A percentile compares a stretch with the other conserved stretches of the same genome.
These are phyloP conservation scores for Oreochromis aureus DNA, from an alignment of 2,113 vertebrate species.

Conservation along the genomic window DNA sequence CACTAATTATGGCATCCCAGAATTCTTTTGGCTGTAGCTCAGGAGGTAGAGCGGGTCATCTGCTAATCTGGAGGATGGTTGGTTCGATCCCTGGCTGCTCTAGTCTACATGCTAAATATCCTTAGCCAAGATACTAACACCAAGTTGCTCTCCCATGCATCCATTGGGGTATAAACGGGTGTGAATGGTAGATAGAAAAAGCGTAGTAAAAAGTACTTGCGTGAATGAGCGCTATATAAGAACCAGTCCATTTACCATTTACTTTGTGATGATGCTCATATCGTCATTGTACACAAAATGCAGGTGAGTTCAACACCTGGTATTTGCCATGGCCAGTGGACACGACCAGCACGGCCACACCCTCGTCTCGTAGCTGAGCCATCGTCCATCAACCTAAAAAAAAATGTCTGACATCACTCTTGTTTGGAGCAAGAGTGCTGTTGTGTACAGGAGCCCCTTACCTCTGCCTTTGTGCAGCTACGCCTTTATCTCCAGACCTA, in stretches of 20 bases:
- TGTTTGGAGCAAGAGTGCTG: not conserved
- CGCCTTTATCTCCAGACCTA: conserved; percentile 13
- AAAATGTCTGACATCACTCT: not conserved
- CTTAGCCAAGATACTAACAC: not conserved
- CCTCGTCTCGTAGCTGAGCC: conserved; percentile 80
- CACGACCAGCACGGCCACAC: conserved; percentile 83
- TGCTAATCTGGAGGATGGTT: not conserved
- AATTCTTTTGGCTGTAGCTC: conserved; percentile 60
- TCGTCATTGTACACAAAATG: conserved; percentile 92
- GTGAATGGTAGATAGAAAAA: not conserved
- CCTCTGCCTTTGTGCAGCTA: conserved; percentile 13
- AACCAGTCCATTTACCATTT: not conserved
- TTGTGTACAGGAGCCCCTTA: not conserved
- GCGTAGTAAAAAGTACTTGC: not conserved
- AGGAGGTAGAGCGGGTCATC: not conserved
- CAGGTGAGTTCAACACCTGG: conserved; percentile 79
- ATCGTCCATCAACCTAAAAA: conserved; percentile 57
- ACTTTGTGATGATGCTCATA: conserved; percentile 78
- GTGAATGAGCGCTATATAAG: not conserved
- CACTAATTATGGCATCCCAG: conserved; percentile 80
- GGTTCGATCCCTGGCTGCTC: not conserved
- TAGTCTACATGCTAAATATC: not conserved
- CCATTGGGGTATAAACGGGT: not conserved
- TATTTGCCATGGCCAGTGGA: conserved; percentile 86
- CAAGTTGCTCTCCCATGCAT: not conserved